Conservation (phyloP, 2,113 vertebrate genomes). For the Macrotis lagotis region DNA sequence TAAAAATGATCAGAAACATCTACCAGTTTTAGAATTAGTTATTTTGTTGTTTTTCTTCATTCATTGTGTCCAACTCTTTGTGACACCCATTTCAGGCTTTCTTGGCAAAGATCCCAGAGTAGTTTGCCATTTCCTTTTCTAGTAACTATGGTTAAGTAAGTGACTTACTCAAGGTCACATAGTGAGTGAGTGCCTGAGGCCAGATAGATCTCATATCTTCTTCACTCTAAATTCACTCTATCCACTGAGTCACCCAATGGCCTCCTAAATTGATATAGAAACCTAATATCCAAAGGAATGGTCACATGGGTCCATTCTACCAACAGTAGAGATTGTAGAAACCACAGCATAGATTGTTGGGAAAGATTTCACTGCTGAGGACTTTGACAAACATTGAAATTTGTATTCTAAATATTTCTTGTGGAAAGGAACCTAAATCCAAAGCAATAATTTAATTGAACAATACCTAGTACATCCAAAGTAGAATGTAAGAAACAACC, state of each 20-base stretch:
- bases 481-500: background rate
- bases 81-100: background rate
- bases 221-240: background rate
- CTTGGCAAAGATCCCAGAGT: background rate
- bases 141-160: background rate
- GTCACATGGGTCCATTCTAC: background rate
- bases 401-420: constrained; percentile 34
- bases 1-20: constrained; percentile 44
- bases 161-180: background rate
- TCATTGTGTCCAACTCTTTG: background rate
- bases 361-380: constrained; percentile 1
- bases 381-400: background rate
- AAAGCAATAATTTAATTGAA: background rate
- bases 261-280: background rate
- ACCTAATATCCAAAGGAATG: background rate
- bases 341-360: constrained; percentile 1
- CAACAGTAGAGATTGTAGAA: background rate
- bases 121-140: background rate
- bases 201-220: background rate
- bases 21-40: background rate
- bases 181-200: background rate
- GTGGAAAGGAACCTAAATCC: background rate
- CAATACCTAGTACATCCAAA: background rate
- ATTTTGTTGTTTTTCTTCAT: background rate
- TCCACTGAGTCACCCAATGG: too few relatives aligned